Evolutionary conservation across 2,888 invertebrate species (phyloP).

Genomic region (Caenorhabditis sp.): DNA sequence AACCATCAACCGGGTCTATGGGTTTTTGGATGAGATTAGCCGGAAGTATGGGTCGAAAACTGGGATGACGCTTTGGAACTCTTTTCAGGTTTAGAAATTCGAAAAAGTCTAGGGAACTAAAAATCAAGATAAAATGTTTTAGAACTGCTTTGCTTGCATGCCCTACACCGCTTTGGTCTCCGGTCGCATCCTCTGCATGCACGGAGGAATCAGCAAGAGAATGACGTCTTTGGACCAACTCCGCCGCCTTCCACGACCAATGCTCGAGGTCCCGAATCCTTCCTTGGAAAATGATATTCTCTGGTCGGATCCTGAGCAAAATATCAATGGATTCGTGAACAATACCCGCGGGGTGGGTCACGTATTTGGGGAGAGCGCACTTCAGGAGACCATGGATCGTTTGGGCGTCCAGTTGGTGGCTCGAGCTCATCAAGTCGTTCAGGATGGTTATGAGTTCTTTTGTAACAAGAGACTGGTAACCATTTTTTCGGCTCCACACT

Average conservation of each 20-base stretch:
- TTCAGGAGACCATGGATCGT: conserved; percentile 78
- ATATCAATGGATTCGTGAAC: conserved; percentile 68
- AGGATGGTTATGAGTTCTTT: conserved; percentile 86
- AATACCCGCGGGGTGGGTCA: conserved; percentile 85
- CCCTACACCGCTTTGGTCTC: conserved; percentile 73
- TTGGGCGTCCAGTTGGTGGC: conserved; percentile 78
- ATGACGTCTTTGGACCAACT: conserved; percentile 73
- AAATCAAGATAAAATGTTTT: conserved; percentile 21
- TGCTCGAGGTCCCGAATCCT: conserved; percentile 81
- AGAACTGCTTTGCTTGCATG: conserved; percentile 74
- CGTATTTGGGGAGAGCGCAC: conserved; percentile 86
- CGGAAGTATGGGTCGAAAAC: conserved; percentile 70
- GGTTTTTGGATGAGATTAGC: conserved; percentile 75
- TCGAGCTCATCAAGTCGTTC: conserved; percentile 84
- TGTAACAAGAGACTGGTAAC: conserved; percentile 76
- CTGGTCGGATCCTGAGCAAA: conserved; percentile 84
- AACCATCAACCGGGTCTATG: conserved; percentile 77
- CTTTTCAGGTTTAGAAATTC: conserved; percentile 69
- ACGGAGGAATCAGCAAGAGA: conserved; percentile 72
- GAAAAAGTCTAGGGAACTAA: not conserved
- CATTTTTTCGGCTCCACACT: conserved; percentile 74
- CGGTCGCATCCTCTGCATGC: conserved; percentile 77
- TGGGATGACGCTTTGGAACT: conserved; percentile 65
- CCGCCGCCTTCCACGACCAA: conserved; percentile 60
- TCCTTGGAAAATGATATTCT: conserved; percentile 84